phyloP scores from a whole-genome alignment of 2,797 vertebrate species.

The Harpagifer antarcticus region DNA sequence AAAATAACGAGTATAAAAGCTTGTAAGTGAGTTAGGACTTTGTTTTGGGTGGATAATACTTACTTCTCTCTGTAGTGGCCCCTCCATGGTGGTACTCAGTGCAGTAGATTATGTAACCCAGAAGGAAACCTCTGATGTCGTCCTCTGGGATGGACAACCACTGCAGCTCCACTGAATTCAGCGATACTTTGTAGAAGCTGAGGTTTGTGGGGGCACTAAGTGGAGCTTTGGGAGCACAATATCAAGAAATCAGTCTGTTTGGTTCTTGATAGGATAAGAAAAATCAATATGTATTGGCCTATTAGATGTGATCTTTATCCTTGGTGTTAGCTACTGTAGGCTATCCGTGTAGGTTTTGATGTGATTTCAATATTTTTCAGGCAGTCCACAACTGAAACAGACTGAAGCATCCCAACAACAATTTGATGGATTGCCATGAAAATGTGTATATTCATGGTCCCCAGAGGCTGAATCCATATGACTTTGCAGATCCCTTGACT shows the following conservation, averaged over 20 bases:
- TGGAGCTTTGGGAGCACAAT: constrained; percentile 79
- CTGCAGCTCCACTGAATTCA: constrained; percentile 77
- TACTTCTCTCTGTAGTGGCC: constrained; percentile 57
- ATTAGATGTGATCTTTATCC: neutral
- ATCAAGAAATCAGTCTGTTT: constrained; percentile 1
- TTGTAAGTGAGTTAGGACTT: neutral
- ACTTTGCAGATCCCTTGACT: neutral
- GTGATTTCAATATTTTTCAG: neutral
- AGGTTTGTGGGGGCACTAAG: constrained; percentile 82
- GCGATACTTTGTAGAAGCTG: constrained; percentile 73
- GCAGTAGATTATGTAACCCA: constrained; percentile 84
- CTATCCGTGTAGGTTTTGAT: too few relatives aligned
- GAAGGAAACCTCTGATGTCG: constrained; percentile 85
- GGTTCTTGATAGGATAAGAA: neutral
- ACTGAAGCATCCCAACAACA: neutral
- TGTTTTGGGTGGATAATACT: neutral
- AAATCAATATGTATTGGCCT: neutral
- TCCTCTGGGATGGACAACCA: constrained; percentile 86
- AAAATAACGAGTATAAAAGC: neutral
- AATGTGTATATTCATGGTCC: neutral
- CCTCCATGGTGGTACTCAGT: constrained; percentile 32
- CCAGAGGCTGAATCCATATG: neutral
- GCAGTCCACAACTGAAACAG: neutral
- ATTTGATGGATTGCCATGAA: neutral
- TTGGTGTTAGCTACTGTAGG: neutral